Evolutionary conservation across 1,140 invertebrate genomes (phyloP).

Genomic region (Hydropsyche tenuis): DNA sequence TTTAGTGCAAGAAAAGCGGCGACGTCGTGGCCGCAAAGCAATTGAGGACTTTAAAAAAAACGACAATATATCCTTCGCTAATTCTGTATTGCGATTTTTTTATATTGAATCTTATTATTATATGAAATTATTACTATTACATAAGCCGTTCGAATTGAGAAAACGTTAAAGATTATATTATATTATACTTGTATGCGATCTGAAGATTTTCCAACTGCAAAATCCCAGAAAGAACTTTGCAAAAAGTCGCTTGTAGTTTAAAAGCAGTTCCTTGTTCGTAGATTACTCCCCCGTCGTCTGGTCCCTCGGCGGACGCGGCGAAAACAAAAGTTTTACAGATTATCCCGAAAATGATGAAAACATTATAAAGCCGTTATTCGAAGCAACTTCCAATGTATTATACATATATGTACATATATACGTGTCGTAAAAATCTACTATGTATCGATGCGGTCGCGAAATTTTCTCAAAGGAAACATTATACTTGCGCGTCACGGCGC

Average conservation of each 20-base stretch:
- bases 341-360: conserved; percentile 38
- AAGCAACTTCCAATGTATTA: neutral
- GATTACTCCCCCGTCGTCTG: neutral
- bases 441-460: no score
- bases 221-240: conserved; percentile 26
- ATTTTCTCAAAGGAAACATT: no score
- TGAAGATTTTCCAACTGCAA: neutral
- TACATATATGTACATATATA: neutral
- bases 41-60: no score
- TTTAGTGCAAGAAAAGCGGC: neutral
- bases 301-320: no score
- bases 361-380: neutral
- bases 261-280: conserved; percentile 38
- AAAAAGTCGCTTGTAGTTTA: conserved; percentile 40
- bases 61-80: no score
- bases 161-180: neutral
- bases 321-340: conserved; percentile 29
- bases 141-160: no score
- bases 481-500: no score
- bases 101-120: no score
- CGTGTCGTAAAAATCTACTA: neutral
- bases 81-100: no score
- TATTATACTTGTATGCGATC: neutral
- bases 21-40: neutral
- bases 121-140: no score